Evolutionary conservation across 2,888 invertebrate species (phyloP).

Genomic region (Thysanoteuthis rhombus): DNA sequence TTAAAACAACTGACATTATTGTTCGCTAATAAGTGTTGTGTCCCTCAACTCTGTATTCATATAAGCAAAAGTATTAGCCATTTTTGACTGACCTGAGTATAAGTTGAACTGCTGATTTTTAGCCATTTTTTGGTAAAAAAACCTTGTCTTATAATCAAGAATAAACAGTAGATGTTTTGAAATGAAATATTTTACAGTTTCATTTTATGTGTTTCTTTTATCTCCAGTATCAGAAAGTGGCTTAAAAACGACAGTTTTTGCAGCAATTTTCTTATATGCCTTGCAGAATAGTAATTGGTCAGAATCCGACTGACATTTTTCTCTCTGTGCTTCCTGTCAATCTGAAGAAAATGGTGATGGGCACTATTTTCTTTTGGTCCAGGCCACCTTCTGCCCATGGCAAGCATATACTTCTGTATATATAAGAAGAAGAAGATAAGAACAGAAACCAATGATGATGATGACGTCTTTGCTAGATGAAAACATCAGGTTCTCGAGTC

Average conservation of each 20-base stretch:
- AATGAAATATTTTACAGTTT: not conserved
- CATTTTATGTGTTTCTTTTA: not conserved
- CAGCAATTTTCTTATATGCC: too few species aligned
- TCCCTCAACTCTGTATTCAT: too few species aligned
- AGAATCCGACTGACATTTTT: not conserved
- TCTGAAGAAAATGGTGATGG: not conserved
- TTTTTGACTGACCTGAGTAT: too few species aligned
- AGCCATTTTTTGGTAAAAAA: not conserved
- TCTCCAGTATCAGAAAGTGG: not conserved
- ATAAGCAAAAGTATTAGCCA: too few species aligned
- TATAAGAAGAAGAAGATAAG: not conserved
- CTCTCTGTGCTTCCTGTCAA: not conserved
- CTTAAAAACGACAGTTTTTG: not conserved
- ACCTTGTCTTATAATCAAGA: too few species aligned
- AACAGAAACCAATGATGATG: too few species aligned
- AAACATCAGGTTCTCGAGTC: not conserved
- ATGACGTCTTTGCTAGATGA: not conserved
- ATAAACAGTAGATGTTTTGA: too few species aligned
- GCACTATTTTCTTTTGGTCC: not conserved
- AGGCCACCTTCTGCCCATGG: too few species aligned
- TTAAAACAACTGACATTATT: too few species aligned
- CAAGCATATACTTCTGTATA: not conserved
- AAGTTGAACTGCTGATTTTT: too few species aligned
- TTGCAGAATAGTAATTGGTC: not conserved
- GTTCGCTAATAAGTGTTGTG: too few species aligned